phyloP scores from a whole-genome alignment of 2,888 invertebrate species.

The Sinelater perroti region DNA sequence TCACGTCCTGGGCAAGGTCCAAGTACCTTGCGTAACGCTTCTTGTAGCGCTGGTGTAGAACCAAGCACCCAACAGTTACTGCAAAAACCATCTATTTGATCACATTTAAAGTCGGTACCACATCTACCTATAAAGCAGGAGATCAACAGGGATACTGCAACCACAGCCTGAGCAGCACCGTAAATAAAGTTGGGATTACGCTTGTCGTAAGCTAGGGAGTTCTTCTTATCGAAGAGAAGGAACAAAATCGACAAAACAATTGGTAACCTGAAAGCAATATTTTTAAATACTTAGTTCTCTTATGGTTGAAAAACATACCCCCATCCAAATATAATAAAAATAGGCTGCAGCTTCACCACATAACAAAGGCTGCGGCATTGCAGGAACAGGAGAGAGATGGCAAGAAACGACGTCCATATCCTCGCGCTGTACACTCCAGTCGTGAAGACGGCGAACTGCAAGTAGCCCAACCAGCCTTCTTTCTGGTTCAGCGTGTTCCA shows the following conservation, averaged over 20 bases:
- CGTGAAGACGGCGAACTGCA: conserved; percentile 81
- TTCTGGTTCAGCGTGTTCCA: conserved; percentile 71
- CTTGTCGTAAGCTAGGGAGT: conserved; percentile 65
- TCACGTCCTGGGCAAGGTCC: conserved; percentile 68
- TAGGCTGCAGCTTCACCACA: conserved; percentile 78
- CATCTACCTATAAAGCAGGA: conserved; percentile 83
- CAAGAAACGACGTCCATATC: conserved; percentile 85
- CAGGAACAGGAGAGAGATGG: conserved; percentile 81
- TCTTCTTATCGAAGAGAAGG: conserved; percentile 64
- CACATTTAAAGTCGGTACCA: too few relatives aligned
- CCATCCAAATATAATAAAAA: conserved; percentile 69
- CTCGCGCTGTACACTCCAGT: conserved; percentile 83
- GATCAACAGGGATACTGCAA: conserved; percentile 77
- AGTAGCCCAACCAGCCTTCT: conserved; percentile 70
- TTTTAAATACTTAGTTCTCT: not conserved
- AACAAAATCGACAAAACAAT: conserved; percentile 72
- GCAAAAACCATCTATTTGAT: conserved; percentile 47
- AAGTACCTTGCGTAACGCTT: conserved; percentile 74
- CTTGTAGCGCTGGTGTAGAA: conserved; percentile 83
- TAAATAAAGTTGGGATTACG: conserved; percentile 81
- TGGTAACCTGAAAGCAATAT: conserved; percentile 67
- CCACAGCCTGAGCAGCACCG: conserved; percentile 79
- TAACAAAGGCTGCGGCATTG: conserved; percentile 86
- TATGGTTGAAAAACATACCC: conserved; percentile 62
- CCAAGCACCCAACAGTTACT: conserved; percentile 83